A percentile compares a stretch with the other conserved stretches of the same genome.
These are phyloP conservation scores for Brachycybe producta DNA, from an alignment of 2,888 invertebrate genomes.

Conservation along the genomic window DNA sequence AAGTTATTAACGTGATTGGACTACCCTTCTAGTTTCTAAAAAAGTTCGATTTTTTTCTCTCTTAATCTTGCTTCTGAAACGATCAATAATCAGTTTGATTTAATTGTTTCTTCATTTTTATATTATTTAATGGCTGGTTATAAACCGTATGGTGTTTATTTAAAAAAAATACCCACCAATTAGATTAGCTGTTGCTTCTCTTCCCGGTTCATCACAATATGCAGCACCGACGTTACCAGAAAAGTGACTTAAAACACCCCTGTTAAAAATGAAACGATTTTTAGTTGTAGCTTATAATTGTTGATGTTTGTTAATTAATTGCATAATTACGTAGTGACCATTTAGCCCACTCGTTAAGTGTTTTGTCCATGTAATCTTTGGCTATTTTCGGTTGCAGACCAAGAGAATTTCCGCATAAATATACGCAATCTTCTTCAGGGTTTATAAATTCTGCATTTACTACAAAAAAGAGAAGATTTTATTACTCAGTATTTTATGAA, in stretches of 20 bases:
- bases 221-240: constrained; percentile 26
- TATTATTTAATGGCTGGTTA: too few relatives aligned
- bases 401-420: constrained; percentile 44
- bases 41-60: too few relatives aligned
- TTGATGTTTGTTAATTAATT: neutral
- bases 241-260: constrained; percentile 28
- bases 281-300: neutral
- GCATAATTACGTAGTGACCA: constrained; percentile 30
- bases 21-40: too few relatives aligned
- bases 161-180: constrained; percentile 22
- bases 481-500: neutral
- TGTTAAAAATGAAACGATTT: constrained; percentile 15
- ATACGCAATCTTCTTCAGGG: constrained; percentile 38
- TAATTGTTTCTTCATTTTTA: too few relatives aligned
- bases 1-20: too few relatives aligned
- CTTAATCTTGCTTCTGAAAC: too few relatives aligned
- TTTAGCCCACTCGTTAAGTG: constrained; percentile 40
- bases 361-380: constrained; percentile 32
- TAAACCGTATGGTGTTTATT: neutral
- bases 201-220: constrained; percentile 26
- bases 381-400: constrained; percentile 42
- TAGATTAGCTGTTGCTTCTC: constrained; percentile 25
- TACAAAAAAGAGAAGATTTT: constrained; percentile 21
- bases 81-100: too few relatives aligned
- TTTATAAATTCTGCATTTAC: constrained; percentile 25